Evolutionary conservation across 2,888 invertebrate genomes (phyloP).

Genomic region (Ctenicera cuprea): DNA sequence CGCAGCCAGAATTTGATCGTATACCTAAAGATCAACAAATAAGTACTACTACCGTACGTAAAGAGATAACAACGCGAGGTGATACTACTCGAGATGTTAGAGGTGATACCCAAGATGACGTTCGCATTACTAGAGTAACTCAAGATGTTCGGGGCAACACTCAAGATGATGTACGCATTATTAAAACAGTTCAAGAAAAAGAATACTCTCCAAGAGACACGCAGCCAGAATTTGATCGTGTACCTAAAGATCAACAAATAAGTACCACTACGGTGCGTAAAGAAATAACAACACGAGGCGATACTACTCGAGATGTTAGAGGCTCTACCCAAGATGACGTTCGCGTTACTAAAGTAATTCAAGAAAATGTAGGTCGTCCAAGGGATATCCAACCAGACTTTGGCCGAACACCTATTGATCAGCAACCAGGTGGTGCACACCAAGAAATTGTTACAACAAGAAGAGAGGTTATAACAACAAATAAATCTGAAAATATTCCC

Average conservation of each 20-base stretch:
- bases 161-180: slow-evolving; percentile 6
- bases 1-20: neutral
- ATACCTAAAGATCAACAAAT: slow-evolving; percentile 14
- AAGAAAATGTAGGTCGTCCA: neutral
- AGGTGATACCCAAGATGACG: slow-evolving; percentile 16
- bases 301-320: neutral
- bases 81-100: neutral
- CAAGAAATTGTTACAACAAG: slow-evolving; percentile 17
- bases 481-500: slow-evolving; percentile 8
- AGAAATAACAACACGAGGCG: neutral
- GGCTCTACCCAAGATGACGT: slow-evolving; percentile 17
- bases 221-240: neutral
- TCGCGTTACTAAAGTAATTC: slow-evolving; percentile 1
- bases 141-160: neutral
- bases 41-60: neutral
- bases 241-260: slow-evolving; percentile 15
- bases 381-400: neutral
- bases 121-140: slow-evolving; percentile 15
- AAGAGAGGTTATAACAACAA: slow-evolving; percentile 15
- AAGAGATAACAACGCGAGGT: slow-evolving; percentile 1
- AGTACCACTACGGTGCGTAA: neutral
- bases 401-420: neutral
- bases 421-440: neutral
- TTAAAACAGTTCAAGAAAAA: slow-evolving; percentile 1
- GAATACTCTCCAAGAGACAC: neutral